phyloP scores from a whole-genome alignment of 2,888 invertebrate species.

The Nomada goodeniana region DNA sequence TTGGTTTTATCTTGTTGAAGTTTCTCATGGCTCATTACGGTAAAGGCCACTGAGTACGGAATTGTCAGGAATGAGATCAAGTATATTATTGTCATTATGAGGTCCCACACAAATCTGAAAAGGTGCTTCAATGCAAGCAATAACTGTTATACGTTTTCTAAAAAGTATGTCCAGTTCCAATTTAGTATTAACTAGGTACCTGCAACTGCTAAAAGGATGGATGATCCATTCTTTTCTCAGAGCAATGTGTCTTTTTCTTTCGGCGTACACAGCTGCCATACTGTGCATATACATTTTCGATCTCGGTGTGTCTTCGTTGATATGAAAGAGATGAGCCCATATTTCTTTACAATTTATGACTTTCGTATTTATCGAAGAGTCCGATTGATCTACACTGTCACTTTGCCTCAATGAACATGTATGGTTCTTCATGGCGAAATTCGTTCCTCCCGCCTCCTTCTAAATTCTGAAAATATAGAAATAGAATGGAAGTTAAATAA shows the following conservation, averaged over 20 bases:
- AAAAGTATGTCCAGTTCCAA: not conserved
- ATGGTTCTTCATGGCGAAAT: conserved; percentile 29
- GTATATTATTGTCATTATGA: conserved; percentile 75
- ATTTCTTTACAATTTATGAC: not conserved
- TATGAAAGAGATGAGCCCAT: conserved; percentile 54
- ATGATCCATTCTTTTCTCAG: conserved; percentile 76
- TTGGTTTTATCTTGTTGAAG: conserved; percentile 74
- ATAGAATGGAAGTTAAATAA: not conserved
- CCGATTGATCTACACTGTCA: not conserved
- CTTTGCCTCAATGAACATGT: conserved; percentile 25
- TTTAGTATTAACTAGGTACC: conserved; percentile 46
- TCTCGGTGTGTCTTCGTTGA: conserved; percentile 73
- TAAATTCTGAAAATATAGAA: not conserved
- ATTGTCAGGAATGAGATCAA: conserved; percentile 76
- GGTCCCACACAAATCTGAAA: conserved; percentile 79
- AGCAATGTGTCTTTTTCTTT: conserved; percentile 72
- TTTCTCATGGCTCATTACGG: conserved; percentile 74
- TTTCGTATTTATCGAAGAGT: not conserved
- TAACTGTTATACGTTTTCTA: not conserved
- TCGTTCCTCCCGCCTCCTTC: not conserved
- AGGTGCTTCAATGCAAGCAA: not conserved
- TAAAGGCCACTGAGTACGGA: conserved; percentile 77
- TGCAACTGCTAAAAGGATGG: conserved; percentile 78
- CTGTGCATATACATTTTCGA: conserved; percentile 72
- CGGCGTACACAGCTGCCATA: conserved; percentile 71